phyloP scores from a whole-genome alignment of 2,888 invertebrate genomes.

The Pyrrhosoma nymphula region DNA sequence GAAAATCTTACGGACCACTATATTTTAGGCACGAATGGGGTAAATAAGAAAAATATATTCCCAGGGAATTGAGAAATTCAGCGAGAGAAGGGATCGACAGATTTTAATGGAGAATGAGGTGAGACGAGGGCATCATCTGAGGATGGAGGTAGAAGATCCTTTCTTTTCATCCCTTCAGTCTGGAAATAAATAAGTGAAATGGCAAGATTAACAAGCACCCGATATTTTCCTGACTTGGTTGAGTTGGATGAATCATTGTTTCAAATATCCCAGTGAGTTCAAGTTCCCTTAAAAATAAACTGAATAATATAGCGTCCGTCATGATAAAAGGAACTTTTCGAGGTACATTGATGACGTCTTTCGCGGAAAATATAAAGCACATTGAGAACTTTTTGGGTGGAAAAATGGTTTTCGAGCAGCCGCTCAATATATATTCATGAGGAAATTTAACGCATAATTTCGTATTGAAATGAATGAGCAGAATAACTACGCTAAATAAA shows the following conservation, averaged over 20 bases:
- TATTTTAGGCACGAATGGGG: not conserved
- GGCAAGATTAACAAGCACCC: not conserved
- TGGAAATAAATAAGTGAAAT: not conserved
- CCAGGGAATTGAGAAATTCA: not conserved
- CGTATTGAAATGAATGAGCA: too few species aligned
- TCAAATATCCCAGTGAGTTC: not conserved
- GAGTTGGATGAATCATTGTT: not conserved
- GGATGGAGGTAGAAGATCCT: not conserved
- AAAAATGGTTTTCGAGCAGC: too few species aligned
- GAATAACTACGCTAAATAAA: too few species aligned
- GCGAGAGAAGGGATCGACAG: not conserved
- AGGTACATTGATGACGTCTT: not conserved
- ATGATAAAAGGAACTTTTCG: not conserved
- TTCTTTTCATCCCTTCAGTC: not conserved
- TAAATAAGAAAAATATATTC: not conserved
- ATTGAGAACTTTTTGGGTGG: not conserved
- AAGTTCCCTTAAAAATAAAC: not conserved
- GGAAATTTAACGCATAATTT: too few species aligned
- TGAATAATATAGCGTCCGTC: not conserved
- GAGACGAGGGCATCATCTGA: not conserved
- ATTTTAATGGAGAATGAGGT: not conserved
- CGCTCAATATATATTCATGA: too few species aligned
- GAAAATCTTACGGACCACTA: not conserved
- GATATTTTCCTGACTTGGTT: not conserved
- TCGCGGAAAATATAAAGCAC: not conserved